These are phyloP conservation scores for Deroplatys truncata DNA, from an alignment of 2,888 invertebrate species.

Conservation along the genomic window DNA sequence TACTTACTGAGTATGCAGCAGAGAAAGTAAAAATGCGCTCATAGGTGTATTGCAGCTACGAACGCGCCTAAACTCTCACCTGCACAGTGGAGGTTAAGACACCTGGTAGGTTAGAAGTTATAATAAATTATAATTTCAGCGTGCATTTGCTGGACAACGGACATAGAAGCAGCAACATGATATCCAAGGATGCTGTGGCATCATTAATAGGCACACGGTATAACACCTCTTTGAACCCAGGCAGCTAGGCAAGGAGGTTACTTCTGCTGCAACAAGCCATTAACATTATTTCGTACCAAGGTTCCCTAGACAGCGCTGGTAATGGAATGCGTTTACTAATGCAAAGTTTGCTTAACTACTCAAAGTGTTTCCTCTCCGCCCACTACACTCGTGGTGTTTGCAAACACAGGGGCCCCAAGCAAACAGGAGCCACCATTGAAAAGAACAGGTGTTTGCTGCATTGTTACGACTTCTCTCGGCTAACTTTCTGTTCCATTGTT, in stretches of 20 bases:
- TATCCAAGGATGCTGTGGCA: background rate
- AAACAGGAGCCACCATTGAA: slow-evolving; percentile 6
- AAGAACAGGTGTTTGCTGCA: slow-evolving; percentile 13
- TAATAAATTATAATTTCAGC: no score
- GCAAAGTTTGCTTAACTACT: slow-evolving; percentile 10
- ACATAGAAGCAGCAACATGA: no score
- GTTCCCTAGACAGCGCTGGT: background rate
- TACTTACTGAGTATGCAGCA: no score
- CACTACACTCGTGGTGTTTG: background rate
- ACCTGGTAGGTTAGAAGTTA: no score
- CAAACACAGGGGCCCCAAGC: background rate
- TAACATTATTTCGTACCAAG: background rate
- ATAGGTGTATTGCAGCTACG: no score
- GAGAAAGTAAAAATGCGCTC: no score
- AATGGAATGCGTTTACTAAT: slow-evolving; percentile 13
- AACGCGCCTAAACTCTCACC: no score
- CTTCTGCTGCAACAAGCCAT: background rate
- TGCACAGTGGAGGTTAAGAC: no score
- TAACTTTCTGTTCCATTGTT: background rate
- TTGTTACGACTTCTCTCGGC: slow-evolving; percentile 3
- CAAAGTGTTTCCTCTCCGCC: background rate
- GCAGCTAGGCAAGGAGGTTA: background rate
- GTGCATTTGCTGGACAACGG: no score
- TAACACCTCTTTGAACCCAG: background rate
- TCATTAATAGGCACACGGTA: background rate